Evolutionary conservation across 2,113 vertebrate species (phyloP), one percentile per base, ranked within the genome.

Genomic region (Scortum barcoo): DNA sequence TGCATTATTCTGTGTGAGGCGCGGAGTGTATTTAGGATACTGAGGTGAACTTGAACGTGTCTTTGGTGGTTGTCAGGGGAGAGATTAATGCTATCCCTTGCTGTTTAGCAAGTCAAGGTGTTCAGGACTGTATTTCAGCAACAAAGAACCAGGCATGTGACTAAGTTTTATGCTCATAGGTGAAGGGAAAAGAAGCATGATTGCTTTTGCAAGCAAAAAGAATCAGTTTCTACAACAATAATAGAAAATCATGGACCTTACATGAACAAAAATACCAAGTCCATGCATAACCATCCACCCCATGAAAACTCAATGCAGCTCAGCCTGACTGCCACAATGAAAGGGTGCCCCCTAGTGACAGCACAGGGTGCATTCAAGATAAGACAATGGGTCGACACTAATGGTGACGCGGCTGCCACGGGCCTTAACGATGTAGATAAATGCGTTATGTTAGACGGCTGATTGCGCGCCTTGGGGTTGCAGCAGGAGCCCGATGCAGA

Each of bases 321-420:
- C n/a, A 74, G 56, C 70, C 28, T 71, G 1, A 22, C 13, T 81
- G 80, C 44, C 72, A 80, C 89, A 89, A 89, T 72, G 71, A 90
- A 88, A 93, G 80, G 66, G 46, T 93, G 88, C 93, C 93, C 92
- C 91, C 93, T 93, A 88, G 90, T 92, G 94, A 54, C 80, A 56
- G 22, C 33, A 72, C 38, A 67, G 36, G n/a, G 58, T 40, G 24
- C 72, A 53, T n/a, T 67, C n/a, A 62, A 28, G 51, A 38, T 14
- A 67, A 76, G 77, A 93, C 48, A 89, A 87, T 65, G 1, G 80
- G 33, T 44, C 14, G 3, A 48, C 83, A 83, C 11, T 71, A 28
- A 80, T 40, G 30, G 77, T 71, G 50, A 77, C 10, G 3, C 28
- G 56, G 60, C 72, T 83, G 69, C 68, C 74, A 72, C 46, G 50